Evolutionary conservation across 2,113 vertebrate genomes (phyloP).

Genomic region (Bubo scandiacus): DNA sequence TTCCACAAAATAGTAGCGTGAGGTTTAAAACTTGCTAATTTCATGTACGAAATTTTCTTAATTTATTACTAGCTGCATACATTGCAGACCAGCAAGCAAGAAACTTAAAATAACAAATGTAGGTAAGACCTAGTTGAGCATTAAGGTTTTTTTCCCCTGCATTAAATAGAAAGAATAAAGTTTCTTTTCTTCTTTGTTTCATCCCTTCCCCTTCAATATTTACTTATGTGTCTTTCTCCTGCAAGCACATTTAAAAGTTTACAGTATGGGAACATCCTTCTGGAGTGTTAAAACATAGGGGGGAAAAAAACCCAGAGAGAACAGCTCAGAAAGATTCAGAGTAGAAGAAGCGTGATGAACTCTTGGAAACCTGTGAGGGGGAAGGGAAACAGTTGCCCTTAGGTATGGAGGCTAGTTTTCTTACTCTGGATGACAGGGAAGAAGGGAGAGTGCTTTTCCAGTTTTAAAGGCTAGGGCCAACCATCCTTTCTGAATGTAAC

Average conservation of each 20-base stretch:
- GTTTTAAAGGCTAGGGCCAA: background rate
- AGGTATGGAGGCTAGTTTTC: background rate
- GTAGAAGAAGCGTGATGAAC: background rate
- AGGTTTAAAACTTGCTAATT: background rate
- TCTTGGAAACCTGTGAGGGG: background rate
- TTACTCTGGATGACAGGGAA: background rate
- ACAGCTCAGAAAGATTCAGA: background rate
- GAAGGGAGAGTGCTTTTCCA: background rate
- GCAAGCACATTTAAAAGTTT: background rate
- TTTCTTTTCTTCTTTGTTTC: background rate
- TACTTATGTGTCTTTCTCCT: background rate
- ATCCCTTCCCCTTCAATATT: background rate
- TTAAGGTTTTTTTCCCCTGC: fast-evolving
- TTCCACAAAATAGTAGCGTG: background rate
- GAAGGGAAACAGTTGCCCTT: background rate
- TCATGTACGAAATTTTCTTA: background rate
- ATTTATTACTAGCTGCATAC: background rate
- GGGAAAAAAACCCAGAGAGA: background rate
- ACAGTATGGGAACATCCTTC: background rate
- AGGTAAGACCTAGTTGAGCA: background rate
- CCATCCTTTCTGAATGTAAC: background rate
- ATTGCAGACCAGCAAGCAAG: background rate
- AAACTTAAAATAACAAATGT: background rate
- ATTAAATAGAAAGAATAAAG: background rate
- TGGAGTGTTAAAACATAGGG: background rate